phyloP scores from a whole-genome alignment of 2,888 invertebrate species.

The Lamproptera curius region DNA sequence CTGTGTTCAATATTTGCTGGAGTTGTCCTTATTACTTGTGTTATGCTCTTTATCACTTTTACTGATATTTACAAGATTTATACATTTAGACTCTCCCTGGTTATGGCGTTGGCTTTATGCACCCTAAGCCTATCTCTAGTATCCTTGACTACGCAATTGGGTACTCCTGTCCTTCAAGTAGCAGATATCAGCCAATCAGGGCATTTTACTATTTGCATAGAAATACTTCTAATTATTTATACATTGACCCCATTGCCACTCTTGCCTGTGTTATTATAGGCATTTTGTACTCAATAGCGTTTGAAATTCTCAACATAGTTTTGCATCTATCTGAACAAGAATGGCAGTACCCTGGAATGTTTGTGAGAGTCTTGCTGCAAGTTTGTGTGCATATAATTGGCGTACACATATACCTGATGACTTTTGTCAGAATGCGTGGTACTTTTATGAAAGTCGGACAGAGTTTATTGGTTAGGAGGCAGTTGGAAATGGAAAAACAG shows the following conservation, averaged over 20 bases:
- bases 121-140: conserved; percentile 83
- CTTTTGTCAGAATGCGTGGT: conserved; percentile 93
- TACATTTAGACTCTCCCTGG: conserved; percentile 83
- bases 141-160: conserved; percentile 73
- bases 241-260: conserved; percentile 95
- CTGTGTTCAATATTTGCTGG: conserved; percentile 83
- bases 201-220: conserved; percentile 90
- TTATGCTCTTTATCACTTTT: conserved; percentile 84
- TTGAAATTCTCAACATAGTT: conserved; percentile 85
- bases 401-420: conserved; percentile 95
- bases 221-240: conserved; percentile 93
- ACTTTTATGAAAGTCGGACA: conserved; percentile 98
- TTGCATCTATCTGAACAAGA: conserved; percentile 70
- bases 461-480: conserved; percentile 91
- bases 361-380: conserved; percentile 88
- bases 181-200: conserved; percentile 87
- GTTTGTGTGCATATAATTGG: conserved; percentile 95
- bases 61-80: conserved; percentile 84
- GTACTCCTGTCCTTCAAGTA: conserved; percentile 64
- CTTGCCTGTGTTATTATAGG: conserved; percentile 89
- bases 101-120: conserved; percentile 84
- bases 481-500: conserved; percentile 95
- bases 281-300: conserved; percentile 88
- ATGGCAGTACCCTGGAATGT: conserved; percentile 78
- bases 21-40: conserved; percentile 80